These are phyloP conservation scores for Rachycentron canadum DNA, from an alignment of 2,797 vertebrate genomes.

Conservation along the genomic window DNA sequence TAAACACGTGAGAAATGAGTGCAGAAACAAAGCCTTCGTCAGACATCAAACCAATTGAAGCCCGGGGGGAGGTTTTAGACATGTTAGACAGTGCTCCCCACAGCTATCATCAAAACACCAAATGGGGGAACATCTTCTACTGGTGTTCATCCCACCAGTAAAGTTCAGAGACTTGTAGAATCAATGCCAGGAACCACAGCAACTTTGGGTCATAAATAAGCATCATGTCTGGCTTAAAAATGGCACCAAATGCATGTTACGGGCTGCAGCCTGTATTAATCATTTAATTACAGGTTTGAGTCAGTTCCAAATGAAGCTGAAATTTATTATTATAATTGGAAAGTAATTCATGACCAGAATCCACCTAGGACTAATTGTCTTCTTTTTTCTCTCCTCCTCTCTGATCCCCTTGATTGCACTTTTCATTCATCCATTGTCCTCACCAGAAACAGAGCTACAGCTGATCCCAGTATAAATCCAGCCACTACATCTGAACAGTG, in stretches of 20 bases:
- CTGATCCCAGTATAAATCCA: slow-evolving; percentile 94
- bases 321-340: slow-evolving; percentile 32
- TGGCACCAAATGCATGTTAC: slow-evolving; percentile 4
- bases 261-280: slow-evolving; percentile 41
- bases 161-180: no score
- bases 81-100: no score
- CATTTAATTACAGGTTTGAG: slow-evolving; percentile 51
- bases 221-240: slow-evolving; percentile 16
- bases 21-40: no score
- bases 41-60: no score
- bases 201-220: slow-evolving; percentile 5
- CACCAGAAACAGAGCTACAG: slow-evolving; percentile 96
- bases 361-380: slow-evolving; percentile 9
- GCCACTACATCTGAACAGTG: slow-evolving; percentile 97
- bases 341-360: slow-evolving; percentile 48
- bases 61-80: no score
- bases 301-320: slow-evolving; percentile 42
- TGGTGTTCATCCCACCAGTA: no score
- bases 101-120: no score
- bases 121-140: no score
- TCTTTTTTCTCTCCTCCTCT: neutral
- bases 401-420: neutral
- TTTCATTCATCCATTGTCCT: slow-evolving; percentile 44
- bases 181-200: no score
- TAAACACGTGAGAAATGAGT: no score